Conservation (phyloP, 2,113 vertebrate species). For the Ageneiosus marmoratus region DNA sequence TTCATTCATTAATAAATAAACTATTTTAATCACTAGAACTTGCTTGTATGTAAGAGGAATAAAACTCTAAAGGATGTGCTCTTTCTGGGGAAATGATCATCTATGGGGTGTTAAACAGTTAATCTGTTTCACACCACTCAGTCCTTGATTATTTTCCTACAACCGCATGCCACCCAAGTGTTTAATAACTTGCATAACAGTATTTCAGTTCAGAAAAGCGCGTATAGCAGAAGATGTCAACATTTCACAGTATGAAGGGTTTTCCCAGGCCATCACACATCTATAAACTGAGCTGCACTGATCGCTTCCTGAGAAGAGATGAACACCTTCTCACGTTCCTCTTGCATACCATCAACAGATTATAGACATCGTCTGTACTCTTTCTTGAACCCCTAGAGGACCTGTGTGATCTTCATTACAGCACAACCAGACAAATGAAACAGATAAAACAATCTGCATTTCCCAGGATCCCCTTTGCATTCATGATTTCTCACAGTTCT, state of each 20-base stretch:
- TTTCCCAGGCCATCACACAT: background rate
- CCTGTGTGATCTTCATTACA: background rate
- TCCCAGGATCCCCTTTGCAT: slow-evolving; percentile 1
- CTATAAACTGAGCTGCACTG: background rate
- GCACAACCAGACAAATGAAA: slow-evolving; percentile 10
- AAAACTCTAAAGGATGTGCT: too few species aligned
- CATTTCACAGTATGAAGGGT: background rate
- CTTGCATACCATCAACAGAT: background rate
- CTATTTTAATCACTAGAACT: too few species aligned
- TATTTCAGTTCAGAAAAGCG: background rate
- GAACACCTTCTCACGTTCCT: too few species aligned
- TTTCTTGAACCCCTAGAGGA: background rate
- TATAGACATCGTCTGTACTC: background rate
- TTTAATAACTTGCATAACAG: background rate
- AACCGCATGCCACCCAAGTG: background rate
- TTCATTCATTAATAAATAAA: too few species aligned
- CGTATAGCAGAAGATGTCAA: background rate
- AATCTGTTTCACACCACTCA: too few species aligned
- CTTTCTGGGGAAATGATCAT: too few species aligned
- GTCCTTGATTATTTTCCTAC: too few species aligned
- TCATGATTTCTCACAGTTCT: slow-evolving; percentile 63
- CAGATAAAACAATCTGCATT: background rate
- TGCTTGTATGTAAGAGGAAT: too few species aligned
- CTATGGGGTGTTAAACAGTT: background rate
- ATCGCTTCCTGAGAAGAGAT: background rate